Evolutionary conservation across 2,113 vertebrate genomes (phyloP), one percentile per base, ranked within the genome.

Genomic region (Rhinolophus sinicus): DNA sequence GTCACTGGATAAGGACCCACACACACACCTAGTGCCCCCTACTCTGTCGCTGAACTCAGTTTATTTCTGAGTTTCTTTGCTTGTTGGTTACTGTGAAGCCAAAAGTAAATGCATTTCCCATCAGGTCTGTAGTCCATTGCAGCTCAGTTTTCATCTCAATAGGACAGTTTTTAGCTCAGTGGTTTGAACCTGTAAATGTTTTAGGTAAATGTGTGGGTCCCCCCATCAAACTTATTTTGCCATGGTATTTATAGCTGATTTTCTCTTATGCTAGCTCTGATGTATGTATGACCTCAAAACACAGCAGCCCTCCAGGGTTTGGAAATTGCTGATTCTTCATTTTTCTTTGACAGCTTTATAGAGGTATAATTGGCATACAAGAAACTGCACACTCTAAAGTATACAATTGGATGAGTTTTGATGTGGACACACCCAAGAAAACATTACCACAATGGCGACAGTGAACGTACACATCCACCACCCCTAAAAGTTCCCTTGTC

Each of bases 1-100:
- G 54, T 96, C 96, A 3, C 19, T 97, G 67, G 97, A 97, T 97
- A 92, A 97, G 96, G 67, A 58, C 16, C 65, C 21, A 3, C 75
- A 4, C 24, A 54, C 38, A 72, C 12, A 28, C 16, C 3, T 4
- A 22, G 44, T 52, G 35, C 78, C 4, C n/a, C 38, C n/a, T 58
- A 15, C 70, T 80, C 54, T 78, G 14, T 30, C 28, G 89, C 88
- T 77, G n/a, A 64, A 38, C 54, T 81, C 67, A 40, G 1, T 92
- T 78, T 56, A 24, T 75, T 88, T 94, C 64, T 30, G 58, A 90
- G 19, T 50, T 83, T 73, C 81, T 60, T 90, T 38, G 9, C 47
- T 54, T 38, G 33, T 38, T 75, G 38, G 21, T 90, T 90, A 67
- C 64, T 24, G 5, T 80, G 33, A 87, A 72, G n/a, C 40, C 40